Percentiles rank a stretch among this genome's conserved stretches.
phyloP scores from a whole-genome alignment of 2,113 vertebrate species.

The Oxygymnocypris stewartii region DNA sequence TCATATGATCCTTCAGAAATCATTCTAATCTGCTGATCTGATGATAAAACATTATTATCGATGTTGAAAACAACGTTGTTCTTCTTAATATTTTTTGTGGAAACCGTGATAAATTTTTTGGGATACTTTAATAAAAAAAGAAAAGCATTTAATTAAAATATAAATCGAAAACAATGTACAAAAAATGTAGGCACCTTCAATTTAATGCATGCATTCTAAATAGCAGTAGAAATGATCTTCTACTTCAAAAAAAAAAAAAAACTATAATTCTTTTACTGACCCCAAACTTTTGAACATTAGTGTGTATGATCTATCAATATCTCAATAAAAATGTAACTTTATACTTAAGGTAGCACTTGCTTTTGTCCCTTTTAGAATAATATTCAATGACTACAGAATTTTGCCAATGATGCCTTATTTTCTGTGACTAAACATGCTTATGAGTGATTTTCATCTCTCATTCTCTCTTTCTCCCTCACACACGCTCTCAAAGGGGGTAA shows the following conservation, averaged over 20 bases:
- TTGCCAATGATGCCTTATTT: constrained; percentile 9
- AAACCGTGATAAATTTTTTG: background rate
- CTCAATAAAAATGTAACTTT: background rate
- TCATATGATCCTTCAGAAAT: background rate
- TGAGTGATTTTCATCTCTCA: constrained; percentile 40
- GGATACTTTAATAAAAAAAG: background rate
- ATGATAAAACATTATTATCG: background rate
- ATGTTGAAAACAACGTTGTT: background rate
- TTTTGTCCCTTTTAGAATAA: background rate
- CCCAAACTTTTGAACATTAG: background rate
- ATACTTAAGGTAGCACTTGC: background rate
- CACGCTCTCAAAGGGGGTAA: constrained; percentile 41
- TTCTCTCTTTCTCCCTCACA: constrained; percentile 9
- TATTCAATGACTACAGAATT: background rate
- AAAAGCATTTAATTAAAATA: background rate
- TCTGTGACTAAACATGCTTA: constrained; percentile 23
- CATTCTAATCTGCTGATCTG: background rate
- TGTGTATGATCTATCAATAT: background rate
- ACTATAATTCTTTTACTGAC: too few species aligned
- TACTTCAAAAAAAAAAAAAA: background rate
- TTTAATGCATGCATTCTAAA: background rate
- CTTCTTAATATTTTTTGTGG: background rate
- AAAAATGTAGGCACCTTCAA: background rate
- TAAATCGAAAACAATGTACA: background rate
- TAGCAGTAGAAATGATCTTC: background rate